Conservation (phyloP, 2,113 vertebrate genomes). For the Bombycilla garrulus region DNA sequence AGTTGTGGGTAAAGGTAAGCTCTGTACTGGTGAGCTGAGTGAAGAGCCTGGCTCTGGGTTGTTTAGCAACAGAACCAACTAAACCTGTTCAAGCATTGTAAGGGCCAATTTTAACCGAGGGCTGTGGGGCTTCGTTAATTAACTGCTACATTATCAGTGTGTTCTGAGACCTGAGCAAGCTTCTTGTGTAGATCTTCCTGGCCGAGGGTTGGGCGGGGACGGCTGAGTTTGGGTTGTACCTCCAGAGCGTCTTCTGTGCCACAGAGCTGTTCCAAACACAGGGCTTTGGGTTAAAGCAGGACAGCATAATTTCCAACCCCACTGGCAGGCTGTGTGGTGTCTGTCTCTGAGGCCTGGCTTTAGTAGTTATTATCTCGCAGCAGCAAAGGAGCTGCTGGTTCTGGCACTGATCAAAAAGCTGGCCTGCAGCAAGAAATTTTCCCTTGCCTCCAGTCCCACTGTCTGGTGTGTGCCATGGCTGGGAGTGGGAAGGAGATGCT, state of each 20-base stretch:
- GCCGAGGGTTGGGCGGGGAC: not conserved
- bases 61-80: not conserved
- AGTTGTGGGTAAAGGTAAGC: not conserved
- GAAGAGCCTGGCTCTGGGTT: not conserved
- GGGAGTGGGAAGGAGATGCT: not conserved
- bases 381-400: not conserved
- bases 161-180: not conserved
- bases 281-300: not conserved
- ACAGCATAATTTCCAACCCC: not conserved
- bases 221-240: not conserved
- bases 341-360: not conserved
- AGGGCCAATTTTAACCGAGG: not conserved
- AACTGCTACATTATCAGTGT: accelerated
- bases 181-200: not conserved
- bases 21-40: accelerated
- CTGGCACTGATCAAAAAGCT: not conserved
- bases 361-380: not conserved
- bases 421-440: not conserved
- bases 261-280: not conserved
- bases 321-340: not conserved
- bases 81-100: not conserved
- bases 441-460: not conserved
- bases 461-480: accelerated
- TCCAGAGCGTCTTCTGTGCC: not conserved
- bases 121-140: not conserved